Percentiles rank a stretch among this genome's conserved stretches.
Conservation (phyloP, 2,888 invertebrate species). For the Craniophora ligustri region DNA sequence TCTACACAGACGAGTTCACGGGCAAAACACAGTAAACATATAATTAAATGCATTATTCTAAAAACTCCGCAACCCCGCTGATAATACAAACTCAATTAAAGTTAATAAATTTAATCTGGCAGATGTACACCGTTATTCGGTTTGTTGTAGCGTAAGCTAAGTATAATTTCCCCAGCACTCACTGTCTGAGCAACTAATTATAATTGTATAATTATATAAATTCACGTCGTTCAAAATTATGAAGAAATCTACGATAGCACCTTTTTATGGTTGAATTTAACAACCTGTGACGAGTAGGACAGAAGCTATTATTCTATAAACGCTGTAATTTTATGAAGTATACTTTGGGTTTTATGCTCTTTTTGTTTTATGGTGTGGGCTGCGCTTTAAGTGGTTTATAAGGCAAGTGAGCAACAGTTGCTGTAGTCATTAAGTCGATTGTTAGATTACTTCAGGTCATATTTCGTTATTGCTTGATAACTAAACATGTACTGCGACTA, state of each 20-base stretch:
- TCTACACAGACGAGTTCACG: too few relatives aligned
- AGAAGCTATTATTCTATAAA: conserved; percentile 40
- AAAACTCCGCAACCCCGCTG: too few relatives aligned
- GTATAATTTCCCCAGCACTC: conserved; percentile 38
- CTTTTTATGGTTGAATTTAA: conserved; percentile 59
- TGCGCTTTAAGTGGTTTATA: conserved; percentile 12
- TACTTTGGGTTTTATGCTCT: conserved; percentile 34
- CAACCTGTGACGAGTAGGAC: conserved; percentile 52
- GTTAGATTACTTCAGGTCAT: too few relatives aligned
- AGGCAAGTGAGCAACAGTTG: background rate
- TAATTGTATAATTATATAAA: conserved; percentile 70
- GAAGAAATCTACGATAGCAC: conserved; percentile 55
- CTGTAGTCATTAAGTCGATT: background rate
- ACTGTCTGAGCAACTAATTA: conserved; percentile 66
- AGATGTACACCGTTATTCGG: conserved; percentile 4
- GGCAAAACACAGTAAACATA: background rate
- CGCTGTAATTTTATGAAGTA: conserved; percentile 25
- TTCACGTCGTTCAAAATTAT: conserved; percentile 63
- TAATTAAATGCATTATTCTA: too few relatives aligned
- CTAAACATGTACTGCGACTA: background rate
- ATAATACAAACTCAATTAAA: background rate
- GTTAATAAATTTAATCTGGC: background rate
- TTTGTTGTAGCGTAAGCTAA: conserved; percentile 29
- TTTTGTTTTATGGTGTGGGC: conserved; percentile 36
- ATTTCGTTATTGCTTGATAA: too few relatives aligned